Conservation (phyloP, 1,140 invertebrate genomes). For the Latrodectus geometricus region DNA sequence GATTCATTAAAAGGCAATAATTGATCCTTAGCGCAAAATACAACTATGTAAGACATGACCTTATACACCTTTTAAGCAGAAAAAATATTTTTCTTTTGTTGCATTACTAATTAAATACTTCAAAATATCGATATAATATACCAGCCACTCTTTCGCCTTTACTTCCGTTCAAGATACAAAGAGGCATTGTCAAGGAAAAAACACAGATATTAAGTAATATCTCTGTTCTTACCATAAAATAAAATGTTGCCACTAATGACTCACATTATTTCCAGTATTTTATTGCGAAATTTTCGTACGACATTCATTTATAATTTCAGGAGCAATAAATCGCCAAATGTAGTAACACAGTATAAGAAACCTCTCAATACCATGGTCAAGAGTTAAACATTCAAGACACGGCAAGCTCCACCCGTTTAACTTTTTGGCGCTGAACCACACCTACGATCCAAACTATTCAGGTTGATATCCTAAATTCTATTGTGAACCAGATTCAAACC, state of each 20-base stretch:
- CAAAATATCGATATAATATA: too few species aligned
- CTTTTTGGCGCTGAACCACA: slow-evolving; percentile 20
- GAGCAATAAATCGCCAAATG: neutral
- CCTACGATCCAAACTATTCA: slow-evolving; percentile 39
- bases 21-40: too few species aligned
- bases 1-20: too few species aligned
- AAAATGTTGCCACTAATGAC: neutral
- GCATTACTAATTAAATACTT: too few species aligned
- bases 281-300: neutral
- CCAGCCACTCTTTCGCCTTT: too few species aligned
- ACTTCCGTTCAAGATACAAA: too few species aligned
- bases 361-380: slow-evolving; percentile 3
- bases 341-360: neutral
- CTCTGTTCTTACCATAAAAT: too few species aligned
- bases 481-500: slow-evolving; percentile 32
- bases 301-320: neutral
- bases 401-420: slow-evolving; percentile 33
- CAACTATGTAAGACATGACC: too few species aligned
- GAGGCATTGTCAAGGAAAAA: too few species aligned
- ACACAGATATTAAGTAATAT: too few species aligned
- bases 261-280: neutral
- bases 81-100: too few species aligned
- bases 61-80: too few species aligned
- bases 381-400: neutral
- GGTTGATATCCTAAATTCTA: slow-evolving; percentile 34